Evolutionary conservation across 2,113 vertebrate species (phyloP).

Genomic region (Steatornis caripensis): DNA sequence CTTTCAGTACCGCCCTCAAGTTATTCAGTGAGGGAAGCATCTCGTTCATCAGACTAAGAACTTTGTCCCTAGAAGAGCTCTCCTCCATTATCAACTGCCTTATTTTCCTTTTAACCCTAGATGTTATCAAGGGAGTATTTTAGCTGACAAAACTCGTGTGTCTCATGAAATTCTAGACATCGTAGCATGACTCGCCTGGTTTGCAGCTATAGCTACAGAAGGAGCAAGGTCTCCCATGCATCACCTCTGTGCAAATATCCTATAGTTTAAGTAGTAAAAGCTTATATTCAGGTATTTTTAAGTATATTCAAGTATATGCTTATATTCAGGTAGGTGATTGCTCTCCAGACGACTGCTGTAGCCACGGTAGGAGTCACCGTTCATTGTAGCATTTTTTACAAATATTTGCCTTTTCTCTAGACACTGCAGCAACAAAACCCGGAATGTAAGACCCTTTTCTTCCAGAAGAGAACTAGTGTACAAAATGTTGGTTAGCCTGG

Average conservation of each 20-base stretch:
- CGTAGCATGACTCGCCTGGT: rapidly evolving
- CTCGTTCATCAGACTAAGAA: not conserved
- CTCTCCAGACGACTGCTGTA: not conserved
- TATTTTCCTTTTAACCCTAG: not conserved
- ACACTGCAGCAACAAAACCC: not conserved
- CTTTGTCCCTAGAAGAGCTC: not conserved
- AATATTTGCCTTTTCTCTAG: not conserved
- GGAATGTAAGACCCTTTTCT: not conserved
- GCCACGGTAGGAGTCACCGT: not conserved
- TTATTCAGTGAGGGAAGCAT: not conserved
- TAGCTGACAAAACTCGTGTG: not conserved
- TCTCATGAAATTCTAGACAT: not conserved
- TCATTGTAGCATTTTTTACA: not conserved
- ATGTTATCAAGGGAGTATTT: not conserved
- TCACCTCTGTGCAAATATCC: not conserved
- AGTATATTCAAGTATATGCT: too few relatives aligned
- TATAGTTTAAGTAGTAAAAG: too few relatives aligned
- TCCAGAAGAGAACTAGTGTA: not conserved
- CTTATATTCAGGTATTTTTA: not conserved
- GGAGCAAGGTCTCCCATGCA: not conserved
- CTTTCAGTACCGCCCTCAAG: not conserved
- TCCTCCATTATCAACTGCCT: not conserved
- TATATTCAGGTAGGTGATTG: not conserved
- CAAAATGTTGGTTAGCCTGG: not conserved
- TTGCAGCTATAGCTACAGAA: not conserved